Conservation (phyloP, 2,113 vertebrate species). For the Hypanus sabinus region DNA sequence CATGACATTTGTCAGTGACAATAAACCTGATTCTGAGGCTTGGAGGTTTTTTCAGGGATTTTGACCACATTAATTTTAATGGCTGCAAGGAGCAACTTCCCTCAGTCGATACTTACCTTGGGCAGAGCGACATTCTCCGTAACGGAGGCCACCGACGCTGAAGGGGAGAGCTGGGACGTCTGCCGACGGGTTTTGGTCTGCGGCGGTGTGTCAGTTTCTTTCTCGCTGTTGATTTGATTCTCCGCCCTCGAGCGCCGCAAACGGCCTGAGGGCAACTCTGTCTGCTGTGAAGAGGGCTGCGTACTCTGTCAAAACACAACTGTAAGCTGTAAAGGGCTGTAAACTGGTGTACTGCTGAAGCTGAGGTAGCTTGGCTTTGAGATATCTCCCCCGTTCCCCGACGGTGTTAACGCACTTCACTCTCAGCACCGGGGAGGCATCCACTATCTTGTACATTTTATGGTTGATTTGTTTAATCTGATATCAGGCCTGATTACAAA, state of each 20-base stretch:
- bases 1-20: no score
- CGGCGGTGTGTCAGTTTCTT: background rate
- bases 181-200: background rate
- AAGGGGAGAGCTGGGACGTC: background rate
- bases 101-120: background rate
- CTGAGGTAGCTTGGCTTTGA: background rate
- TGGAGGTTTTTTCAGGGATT: background rate
- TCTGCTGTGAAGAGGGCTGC: background rate
- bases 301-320: background rate
- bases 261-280: background rate
- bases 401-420: background rate
- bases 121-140: background rate
- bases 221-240: background rate
- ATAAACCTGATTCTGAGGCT: no score
- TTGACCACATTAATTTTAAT: background rate
- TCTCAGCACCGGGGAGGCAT: background rate
- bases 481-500: no score
- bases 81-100: no score
- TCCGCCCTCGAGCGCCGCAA: background rate
- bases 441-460: no score
- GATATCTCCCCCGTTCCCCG: background rate
- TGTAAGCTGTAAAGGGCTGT: no score
- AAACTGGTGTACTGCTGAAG: background rate
- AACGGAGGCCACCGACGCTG: background rate
- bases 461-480: no score